These are phyloP conservation scores for Pogoniulus pusillus DNA, from an alignment of 2,797 vertebrate species.

Conservation along the genomic window DNA sequence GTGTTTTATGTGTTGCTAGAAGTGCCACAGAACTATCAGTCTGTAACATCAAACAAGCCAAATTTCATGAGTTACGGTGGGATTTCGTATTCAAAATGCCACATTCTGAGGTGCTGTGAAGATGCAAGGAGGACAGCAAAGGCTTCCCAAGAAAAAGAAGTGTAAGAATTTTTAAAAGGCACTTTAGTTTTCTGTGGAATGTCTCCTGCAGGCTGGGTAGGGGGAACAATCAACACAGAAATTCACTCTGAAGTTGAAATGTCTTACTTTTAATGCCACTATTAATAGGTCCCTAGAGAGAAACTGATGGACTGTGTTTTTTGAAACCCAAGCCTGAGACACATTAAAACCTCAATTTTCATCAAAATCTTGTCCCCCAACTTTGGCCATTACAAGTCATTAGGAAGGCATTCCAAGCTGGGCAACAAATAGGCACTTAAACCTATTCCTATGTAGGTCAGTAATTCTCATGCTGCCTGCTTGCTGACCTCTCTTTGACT, in stretches of 20 bases:
- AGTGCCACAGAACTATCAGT: slow-evolving; percentile 11
- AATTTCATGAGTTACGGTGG: slow-evolving; percentile 1
- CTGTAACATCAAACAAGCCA: slow-evolving; percentile 29
- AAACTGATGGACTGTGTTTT: neutral
- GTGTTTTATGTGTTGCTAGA: slow-evolving; percentile 42
- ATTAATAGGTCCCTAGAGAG: neutral
- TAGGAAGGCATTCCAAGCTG: neutral
- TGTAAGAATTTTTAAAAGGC: neutral
- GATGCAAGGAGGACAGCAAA: neutral
- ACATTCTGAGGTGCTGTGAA: neutral
- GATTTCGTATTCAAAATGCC: neutral
- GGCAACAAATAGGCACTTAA: neutral
- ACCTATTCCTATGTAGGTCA: neutral
- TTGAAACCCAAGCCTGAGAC: neutral
- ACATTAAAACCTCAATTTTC: neutral
- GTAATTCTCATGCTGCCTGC: neutral
- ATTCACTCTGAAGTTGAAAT: neutral
- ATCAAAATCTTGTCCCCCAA: neutral
- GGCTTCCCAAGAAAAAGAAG: slow-evolving; percentile 22
- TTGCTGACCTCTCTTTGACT: slow-evolving; percentile 14
- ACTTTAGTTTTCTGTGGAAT: neutral
- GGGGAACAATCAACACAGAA: neutral
- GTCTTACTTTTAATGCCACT: neutral
- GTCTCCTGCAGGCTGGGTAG: neutral
- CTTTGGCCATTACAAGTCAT: neutral